phyloP scores from a whole-genome alignment of 1,140 invertebrate genomes.

The Lordiphosa clarofinis region DNA sequence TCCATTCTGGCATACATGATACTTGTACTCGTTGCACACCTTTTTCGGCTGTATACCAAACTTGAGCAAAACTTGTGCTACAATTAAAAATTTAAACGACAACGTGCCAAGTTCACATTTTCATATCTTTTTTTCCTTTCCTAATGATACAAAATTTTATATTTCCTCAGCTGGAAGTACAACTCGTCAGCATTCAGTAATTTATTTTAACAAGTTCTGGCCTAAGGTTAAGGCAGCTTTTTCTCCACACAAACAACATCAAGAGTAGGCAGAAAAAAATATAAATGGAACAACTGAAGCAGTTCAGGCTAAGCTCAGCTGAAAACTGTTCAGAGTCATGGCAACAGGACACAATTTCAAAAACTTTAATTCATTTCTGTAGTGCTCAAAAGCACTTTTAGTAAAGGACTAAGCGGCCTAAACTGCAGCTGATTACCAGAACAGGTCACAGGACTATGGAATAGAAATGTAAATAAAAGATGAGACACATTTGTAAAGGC shows the following conservation, averaged over 20 bases:
- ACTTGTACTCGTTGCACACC: constrained; percentile 33
- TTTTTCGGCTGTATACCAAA: constrained; percentile 21
- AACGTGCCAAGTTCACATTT: constrained; percentile 26
- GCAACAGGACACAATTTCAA: constrained; percentile 30
- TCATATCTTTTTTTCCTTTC: constrained; percentile 7
- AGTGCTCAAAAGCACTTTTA: constrained; percentile 34
- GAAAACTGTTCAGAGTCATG: constrained; percentile 27
- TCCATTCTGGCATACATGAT: constrained; percentile 16
- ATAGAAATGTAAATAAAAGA: background rate
- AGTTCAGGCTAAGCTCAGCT: constrained; percentile 12
- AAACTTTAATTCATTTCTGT: constrained; percentile 54
- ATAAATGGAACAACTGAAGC: constrained; percentile 18
- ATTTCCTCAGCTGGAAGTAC: constrained; percentile 1
- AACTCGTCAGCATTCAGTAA: constrained; percentile 7
- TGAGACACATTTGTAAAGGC: constrained; percentile 5
- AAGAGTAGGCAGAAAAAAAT: too few relatives aligned
- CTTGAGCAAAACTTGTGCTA: constrained; percentile 28
- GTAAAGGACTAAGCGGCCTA: constrained; percentile 40
- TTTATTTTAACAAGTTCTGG: constrained; percentile 14
- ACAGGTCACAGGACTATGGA: constrained; percentile 3
- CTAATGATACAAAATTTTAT: constrained; percentile 55
- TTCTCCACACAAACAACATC: too few relatives aligned
- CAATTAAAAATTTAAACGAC: constrained; percentile 55
- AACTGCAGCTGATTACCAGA: constrained; percentile 33
- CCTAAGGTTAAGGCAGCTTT: constrained; percentile 29